phyloP scores from a whole-genome alignment of 2,888 invertebrate species.

The Drosophila borealis region DNA sequence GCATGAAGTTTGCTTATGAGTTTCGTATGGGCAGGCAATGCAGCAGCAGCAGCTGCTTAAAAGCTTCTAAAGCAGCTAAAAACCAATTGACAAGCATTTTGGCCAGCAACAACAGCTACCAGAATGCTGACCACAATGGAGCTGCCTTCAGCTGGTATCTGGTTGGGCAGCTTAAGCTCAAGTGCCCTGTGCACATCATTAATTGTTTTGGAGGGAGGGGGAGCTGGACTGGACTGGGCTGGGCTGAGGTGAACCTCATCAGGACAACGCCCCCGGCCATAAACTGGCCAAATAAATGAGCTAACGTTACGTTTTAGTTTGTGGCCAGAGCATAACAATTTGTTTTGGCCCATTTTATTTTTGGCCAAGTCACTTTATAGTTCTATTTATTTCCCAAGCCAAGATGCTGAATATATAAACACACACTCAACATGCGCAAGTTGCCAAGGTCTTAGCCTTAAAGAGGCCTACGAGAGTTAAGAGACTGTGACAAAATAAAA shows the following conservation, averaged over 20 bases:
- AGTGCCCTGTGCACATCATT: conserved; percentile 24
- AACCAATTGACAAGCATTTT: conserved; percentile 44
- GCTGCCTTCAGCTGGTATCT: conserved; percentile 15
- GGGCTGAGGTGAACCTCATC: conserved; percentile 15
- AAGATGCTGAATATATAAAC: conserved; percentile 24
- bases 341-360: conserved; percentile 40
- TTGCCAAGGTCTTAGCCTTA: conserved; percentile 31
- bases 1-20: conserved; percentile 78
- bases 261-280: conserved; percentile 21
- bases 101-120: conserved; percentile 28
- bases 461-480: conserved; percentile 20
- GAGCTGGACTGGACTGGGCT: no score
- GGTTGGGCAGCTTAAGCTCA: conserved; percentile 18
- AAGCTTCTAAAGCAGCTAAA: conserved; percentile 63
- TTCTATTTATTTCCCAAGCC: conserved; percentile 49
- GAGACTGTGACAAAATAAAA: conserved; percentile 30
- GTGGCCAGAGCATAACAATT: conserved; percentile 47
- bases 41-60: conserved; percentile 63
- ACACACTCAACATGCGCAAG: conserved; percentile 18
- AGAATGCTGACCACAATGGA: conserved; percentile 37
- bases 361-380: conserved; percentile 57
- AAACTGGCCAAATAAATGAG: conserved; percentile 50
- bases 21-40: conserved; percentile 51
- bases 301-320: conserved; percentile 47
- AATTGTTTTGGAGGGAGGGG: conserved; percentile 11